These are phyloP conservation scores for Trogon melanurus DNA, from an alignment of 2,113 vertebrate species.

Conservation along the genomic window DNA sequence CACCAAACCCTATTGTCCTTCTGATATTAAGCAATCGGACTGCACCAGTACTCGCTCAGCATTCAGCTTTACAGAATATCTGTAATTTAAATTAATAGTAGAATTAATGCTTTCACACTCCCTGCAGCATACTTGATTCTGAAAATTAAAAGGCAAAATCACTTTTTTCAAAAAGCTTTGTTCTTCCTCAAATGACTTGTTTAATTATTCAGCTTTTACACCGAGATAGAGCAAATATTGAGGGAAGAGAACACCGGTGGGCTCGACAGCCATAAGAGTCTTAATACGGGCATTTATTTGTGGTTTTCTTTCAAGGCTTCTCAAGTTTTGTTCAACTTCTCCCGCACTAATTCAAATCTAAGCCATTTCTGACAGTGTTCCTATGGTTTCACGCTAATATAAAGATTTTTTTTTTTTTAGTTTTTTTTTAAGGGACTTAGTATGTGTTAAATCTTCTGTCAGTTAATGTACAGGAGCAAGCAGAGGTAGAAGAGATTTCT, in stretches of 20 bases:
- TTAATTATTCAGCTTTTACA: slow-evolving; percentile 54
- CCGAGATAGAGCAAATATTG: not conserved
- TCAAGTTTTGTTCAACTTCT: not conserved
- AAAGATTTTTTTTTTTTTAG: not conserved
- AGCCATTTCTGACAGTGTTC: not conserved
- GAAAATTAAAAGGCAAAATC: slow-evolving; percentile 37
- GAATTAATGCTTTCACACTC: slow-evolving; percentile 5
- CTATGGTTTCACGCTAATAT: not conserved
- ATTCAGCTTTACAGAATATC: not conserved
- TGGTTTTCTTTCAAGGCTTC: not conserved
- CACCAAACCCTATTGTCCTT: not conserved
- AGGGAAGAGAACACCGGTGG: not conserved
- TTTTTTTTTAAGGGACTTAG: not conserved
- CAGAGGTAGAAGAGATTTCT: not conserved
- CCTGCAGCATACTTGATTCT: not conserved
- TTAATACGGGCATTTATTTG: not conserved
- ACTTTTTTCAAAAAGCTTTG: slow-evolving; percentile 56
- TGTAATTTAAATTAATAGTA: slow-evolving; percentile 45
- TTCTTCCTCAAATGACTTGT: slow-evolving; percentile 21
- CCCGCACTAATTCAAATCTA: not conserved
- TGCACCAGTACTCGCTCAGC: not conserved
- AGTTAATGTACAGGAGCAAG: not conserved
- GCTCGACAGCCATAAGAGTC: not conserved
- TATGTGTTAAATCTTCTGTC: not conserved
- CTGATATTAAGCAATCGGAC: not conserved